A percentile compares a stretch with the other conserved stretches of the same genome.
Conservation (phyloP, 1,140 invertebrate genomes). For the Antheraea pernyi region DNA sequence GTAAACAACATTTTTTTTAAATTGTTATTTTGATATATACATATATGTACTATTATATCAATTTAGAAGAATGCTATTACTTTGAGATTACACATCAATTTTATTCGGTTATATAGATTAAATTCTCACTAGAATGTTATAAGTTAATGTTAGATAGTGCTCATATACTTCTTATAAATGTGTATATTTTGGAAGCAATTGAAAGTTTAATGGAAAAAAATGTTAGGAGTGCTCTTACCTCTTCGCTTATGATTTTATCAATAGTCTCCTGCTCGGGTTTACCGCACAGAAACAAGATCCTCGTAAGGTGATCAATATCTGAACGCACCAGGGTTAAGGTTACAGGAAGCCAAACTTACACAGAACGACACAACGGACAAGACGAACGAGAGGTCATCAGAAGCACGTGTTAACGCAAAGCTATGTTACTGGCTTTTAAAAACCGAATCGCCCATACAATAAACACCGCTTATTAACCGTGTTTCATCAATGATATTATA, state of each 20-base stretch:
- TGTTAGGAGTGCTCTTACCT: slow-evolving; percentile 81
- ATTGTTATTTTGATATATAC: too few relatives aligned
- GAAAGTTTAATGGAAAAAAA: background rate
- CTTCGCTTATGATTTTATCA: slow-evolving; percentile 92
- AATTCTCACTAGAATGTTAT: background rate
- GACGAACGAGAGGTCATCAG: slow-evolving; percentile 35
- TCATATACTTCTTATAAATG: background rate
- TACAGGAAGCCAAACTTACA: slow-evolving; percentile 66
- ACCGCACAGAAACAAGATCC: slow-evolving; percentile 93
- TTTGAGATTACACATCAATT: too few relatives aligned
- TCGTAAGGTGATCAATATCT: slow-evolving; percentile 96
- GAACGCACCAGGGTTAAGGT: slow-evolving; percentile 78
- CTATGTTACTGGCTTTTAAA: slow-evolving; percentile 15
- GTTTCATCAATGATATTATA: too few relatives aligned
- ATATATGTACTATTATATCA: too few relatives aligned
- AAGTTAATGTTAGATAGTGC: slow-evolving; percentile 3
- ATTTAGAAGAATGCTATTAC: too few relatives aligned
- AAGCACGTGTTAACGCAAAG: slow-evolving; percentile 43
- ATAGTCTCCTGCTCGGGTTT: slow-evolving; percentile 91
- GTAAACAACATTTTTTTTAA: too few relatives aligned
- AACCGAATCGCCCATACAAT: too few relatives aligned
- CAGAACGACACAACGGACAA: slow-evolving; percentile 30
- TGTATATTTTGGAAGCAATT: background rate
- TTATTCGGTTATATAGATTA: too few relatives aligned
- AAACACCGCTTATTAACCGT: too few relatives aligned